Evolutionary conservation across 2,113 vertebrate genomes (phyloP).

Genomic region (Coturnix japonica): DNA sequence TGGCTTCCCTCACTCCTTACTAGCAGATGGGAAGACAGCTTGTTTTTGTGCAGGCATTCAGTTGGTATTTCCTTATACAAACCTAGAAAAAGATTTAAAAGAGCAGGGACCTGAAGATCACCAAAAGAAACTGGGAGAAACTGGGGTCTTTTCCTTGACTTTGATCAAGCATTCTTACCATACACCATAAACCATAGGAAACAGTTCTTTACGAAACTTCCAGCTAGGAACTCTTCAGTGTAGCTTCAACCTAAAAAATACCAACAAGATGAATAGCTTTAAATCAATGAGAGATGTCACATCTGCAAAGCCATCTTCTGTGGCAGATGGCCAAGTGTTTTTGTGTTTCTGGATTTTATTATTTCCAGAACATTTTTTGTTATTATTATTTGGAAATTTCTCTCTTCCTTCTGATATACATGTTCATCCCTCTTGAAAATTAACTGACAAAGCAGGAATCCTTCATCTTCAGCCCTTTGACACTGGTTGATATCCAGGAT

Average conservation of each 20-base stretch:
- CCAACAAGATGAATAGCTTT: background rate
- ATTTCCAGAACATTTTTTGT: background rate
- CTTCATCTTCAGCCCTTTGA: background rate
- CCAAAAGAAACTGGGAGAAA: background rate
- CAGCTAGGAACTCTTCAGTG: background rate
- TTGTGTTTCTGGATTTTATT: background rate
- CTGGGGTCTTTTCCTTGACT: background rate
- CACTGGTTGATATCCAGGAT: background rate
- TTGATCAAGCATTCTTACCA: background rate
- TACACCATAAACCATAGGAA: background rate
- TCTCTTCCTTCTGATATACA: background rate
- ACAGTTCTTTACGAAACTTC: background rate
- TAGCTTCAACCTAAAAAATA: background rate
- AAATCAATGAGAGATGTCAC: background rate
- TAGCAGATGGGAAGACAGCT: background rate
- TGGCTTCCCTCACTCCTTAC: background rate
- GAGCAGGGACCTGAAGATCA: background rate
- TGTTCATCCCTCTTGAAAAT: background rate
- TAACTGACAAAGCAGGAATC: background rate
- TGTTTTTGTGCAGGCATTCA: fast-evolving
- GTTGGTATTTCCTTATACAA: background rate
- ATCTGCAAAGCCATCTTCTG: background rate
- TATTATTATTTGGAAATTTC: background rate
- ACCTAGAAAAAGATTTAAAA: background rate
- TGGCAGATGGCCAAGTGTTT: background rate